phyloP scores from a whole-genome alignment of 92 coral and sea anemone species.

The Palythoa caribaeorum region DNA sequence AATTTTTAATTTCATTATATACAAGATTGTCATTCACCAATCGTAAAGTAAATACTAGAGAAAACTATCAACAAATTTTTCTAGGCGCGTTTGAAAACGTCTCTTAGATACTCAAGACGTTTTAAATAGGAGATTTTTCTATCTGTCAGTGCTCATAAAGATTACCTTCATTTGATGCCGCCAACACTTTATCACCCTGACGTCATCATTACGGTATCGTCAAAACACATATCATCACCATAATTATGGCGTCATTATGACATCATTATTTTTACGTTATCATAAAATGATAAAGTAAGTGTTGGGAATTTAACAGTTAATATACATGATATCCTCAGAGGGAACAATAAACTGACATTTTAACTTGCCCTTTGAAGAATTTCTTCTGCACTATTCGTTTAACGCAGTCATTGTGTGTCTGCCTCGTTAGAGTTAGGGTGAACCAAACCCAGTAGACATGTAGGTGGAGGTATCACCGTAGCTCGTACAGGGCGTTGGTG shows the following conservation, averaged over 20 bases:
- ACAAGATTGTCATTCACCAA: neutral
- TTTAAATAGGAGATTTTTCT: neutral
- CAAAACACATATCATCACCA: no score
- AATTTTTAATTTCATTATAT: slow-evolving; percentile 6
- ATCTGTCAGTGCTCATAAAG: no score
- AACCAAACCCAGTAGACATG: slow-evolving; percentile 76
- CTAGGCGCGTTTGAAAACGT: neutral
- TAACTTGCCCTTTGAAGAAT: slow-evolving; percentile 10
- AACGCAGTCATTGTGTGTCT: neutral
- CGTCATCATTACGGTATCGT: no score
- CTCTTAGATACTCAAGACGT: neutral
- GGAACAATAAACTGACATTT: neutral
- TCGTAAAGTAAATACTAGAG: neutral
- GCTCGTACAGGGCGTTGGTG: slow-evolving; percentile 67
- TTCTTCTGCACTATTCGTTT: neutral
- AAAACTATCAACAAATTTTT: neutral
- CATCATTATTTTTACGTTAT: neutral
- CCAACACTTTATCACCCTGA: no score
- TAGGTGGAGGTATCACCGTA: slow-evolving; percentile 72
- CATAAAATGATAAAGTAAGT: neutral
- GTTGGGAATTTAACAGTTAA: neutral
- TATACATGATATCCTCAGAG: neutral
- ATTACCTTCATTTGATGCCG: no score
- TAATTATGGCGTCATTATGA: no score
- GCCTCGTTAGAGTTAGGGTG: slow-evolving; percentile 46